Base-by-base conservation (phyloP, 2,113 vertebrate species). In the Hymenochirus boettgeri region DNA sequence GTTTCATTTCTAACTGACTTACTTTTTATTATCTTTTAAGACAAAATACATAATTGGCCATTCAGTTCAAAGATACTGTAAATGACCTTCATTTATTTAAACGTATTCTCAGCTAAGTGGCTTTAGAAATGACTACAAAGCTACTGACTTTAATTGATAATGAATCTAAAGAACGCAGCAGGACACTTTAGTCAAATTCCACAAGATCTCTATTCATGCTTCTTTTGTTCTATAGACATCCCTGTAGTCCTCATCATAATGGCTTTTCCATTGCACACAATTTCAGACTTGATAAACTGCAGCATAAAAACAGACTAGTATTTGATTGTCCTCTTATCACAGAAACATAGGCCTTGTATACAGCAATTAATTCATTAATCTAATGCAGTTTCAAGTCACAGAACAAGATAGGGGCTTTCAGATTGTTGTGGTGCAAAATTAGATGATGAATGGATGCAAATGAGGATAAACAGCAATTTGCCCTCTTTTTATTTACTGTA, bases 131-230 rank as follows among this genome's bases (percentile, higher is more conserved):
- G 13, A 46, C 52, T n/a, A 24, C 50, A 58, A 58, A 13, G 27
- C 31, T 18, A 51, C 5, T 26, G 23, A 51, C 52, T 59, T 66
- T 26, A 58, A 65, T 57, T 57, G 15, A 47, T 57, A 65, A 57
- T 27, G 17, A 19, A 57, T 37, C 7, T 42, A 11, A 25, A 57
- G 21, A 57, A 57, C 4, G 19, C 52, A 24, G 62, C 19, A 17
- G 21, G 57, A 48, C 42, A 29, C 27, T 47, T 45, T 42, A 57
- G 53, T 57, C 53, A 57, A 29, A 47, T 29, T 33, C 7, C 37
- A 18, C 7, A 25, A 51, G 19, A 19, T 21, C 31, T 66, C 33
- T 59, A 23, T 39, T 39, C 21, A 22, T 66, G 29, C 50, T 51
- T 27, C 17, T 4, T 52, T 59, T 18, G 21, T 39, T 21, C 19